Evolutionary conservation across 2,888 invertebrate genomes (phyloP).

Genomic region (Agrochola lota): DNA sequence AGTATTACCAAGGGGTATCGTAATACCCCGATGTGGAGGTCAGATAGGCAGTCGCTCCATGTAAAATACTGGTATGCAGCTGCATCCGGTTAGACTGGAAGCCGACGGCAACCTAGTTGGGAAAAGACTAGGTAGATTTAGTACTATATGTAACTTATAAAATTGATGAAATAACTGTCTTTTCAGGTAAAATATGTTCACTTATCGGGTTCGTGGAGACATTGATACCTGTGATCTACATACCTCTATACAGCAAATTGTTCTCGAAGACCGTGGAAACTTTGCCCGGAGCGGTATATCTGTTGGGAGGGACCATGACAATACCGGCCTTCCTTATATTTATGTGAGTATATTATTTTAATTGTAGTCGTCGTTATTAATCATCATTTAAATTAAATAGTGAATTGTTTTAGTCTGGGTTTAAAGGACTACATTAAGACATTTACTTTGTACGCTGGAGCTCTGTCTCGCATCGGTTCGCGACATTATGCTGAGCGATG

Average conservation of each 20-base stretch:
- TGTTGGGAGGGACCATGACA: constrained; percentile 86
- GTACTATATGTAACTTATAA: background rate
- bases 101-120: no score
- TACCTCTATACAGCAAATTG: constrained; percentile 88
- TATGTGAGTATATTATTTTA: constrained; percentile 79
- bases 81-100: no score
- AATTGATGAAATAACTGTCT: background rate
- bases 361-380: no score
- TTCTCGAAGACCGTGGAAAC: constrained; percentile 84
- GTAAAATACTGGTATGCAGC: no score
- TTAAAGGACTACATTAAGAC: background rate
- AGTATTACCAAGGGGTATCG: no score
- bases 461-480: no score
- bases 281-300: constrained; percentile 88
- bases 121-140: no score
- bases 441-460: no score
- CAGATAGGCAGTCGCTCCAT: no score
- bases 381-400: background rate
- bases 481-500: no score
- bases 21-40: no score
- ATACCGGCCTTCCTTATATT: constrained; percentile 86
- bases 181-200: constrained; percentile 90
- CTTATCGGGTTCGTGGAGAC: constrained; percentile 90
- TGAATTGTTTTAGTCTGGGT: background rate
- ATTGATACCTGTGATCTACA: constrained; percentile 86